A percentile compares a stretch with the other conserved stretches of the same genome.
Evolutionary conservation across 2,113 vertebrate species (phyloP).

Genomic region (Rhea americana): DNA sequence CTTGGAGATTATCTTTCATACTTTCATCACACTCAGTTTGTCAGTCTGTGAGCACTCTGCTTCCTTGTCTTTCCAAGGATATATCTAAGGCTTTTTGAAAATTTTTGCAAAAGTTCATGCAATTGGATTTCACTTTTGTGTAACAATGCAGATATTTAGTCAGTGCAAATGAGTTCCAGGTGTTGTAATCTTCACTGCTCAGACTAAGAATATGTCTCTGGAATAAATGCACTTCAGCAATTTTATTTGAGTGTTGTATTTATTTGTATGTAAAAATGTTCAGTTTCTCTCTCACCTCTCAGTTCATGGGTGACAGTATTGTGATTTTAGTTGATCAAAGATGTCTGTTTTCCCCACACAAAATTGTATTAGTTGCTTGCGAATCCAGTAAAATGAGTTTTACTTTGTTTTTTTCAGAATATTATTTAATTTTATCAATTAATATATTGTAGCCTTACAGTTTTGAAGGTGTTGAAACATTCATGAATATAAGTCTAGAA

Average conservation of each 20-base stretch:
- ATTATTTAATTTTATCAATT: background rate
- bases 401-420: background rate
- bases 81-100: conserved; percentile 33
- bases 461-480: background rate
- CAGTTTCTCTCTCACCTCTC: background rate
- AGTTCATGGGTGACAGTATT: rapidly evolving
- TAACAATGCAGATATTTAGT: conserved; percentile 39
- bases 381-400: background rate
- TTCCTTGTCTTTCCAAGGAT: conserved; percentile 52
- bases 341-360: background rate
- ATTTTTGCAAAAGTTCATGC: conserved; percentile 30
- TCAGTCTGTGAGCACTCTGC: conserved; percentile 20
- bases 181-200: conserved; percentile 8
- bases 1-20: conserved; percentile 59
- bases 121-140: conserved; percentile 34
- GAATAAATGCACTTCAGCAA: background rate
- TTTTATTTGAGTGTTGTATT: background rate
- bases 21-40: conserved; percentile 56
- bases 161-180: conserved; percentile 38
- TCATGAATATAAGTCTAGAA: background rate
- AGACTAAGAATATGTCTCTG: background rate
- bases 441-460: background rate
- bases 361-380: background rate
- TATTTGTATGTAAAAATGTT: background rate
- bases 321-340: background rate